phyloP scores from a whole-genome alignment of 23 tunicate genomes.

The Trididemnum miniatum region DNA sequence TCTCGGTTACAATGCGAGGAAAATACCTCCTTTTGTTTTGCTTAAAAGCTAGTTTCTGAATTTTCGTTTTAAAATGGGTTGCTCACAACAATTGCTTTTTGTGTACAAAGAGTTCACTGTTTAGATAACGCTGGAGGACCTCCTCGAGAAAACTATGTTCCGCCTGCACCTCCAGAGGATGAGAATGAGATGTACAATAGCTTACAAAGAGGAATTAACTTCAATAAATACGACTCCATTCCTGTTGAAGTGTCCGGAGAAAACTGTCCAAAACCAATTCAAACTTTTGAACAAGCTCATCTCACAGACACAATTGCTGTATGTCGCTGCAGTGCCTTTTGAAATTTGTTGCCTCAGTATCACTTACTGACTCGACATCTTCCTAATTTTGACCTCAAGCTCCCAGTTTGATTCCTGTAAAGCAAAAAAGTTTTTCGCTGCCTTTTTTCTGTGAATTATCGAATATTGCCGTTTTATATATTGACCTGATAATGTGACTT shows the following conservation, averaged over 20 bases:
- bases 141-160: conserved; percentile 73
- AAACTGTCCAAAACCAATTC: conserved; percentile 64
- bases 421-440: too few relatives aligned
- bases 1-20: too few relatives aligned
- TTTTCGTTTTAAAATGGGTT: too few relatives aligned
- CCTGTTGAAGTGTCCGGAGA: conserved; percentile 93
- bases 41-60: too few relatives aligned
- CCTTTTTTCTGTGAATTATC: too few relatives aligned
- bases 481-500: too few relatives aligned
- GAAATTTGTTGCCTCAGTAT: too few relatives aligned
- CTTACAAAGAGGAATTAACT: conserved; percentile 83
- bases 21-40: not conserved
- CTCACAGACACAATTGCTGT: conserved; percentile 67
- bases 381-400: too few relatives aligned
- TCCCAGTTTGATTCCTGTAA: too few relatives aligned
- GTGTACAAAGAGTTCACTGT: not conserved
- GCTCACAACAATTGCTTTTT: not conserved
- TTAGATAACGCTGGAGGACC: not conserved
- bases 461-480: too few relatives aligned
- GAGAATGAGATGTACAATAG: conserved; percentile 68
- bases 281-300: conserved; percentile 66
- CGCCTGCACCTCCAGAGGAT: conserved; percentile 93
- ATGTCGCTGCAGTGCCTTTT: not conserved
- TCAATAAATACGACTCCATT: conserved; percentile 85
- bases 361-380: too few relatives aligned